These are phyloP conservation scores for Bhutanitis thaidina DNA, from an alignment of 2,888 invertebrate species.

Conservation along the genomic window DNA sequence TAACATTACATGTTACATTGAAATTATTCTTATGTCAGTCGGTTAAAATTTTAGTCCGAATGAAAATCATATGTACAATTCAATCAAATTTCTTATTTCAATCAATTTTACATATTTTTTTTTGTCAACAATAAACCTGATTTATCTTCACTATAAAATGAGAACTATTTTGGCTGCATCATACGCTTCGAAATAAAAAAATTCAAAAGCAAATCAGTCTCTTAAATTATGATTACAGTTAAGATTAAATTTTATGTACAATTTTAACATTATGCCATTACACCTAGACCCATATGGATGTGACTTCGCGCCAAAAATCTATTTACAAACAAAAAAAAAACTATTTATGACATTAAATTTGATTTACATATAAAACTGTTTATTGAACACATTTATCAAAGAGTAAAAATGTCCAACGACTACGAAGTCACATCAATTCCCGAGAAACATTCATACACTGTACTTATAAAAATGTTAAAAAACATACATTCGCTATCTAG, in stretches of 20 bases:
- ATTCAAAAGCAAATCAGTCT: constrained; percentile 71
- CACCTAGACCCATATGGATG: constrained; percentile 23
- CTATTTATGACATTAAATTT: neutral
- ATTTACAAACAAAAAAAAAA: constrained; percentile 31
- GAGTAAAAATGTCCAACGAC: constrained; percentile 6
- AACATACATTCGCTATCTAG: constrained; percentile 70
- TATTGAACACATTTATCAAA: neutral
- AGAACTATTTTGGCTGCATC: constrained; percentile 21
- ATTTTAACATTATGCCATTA: constrained; percentile 34
- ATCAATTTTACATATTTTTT: neutral
- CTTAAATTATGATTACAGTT: constrained; percentile 62
- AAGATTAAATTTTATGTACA: constrained; percentile 65
- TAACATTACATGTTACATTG: constrained; percentile 28
- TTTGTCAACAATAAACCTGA: constrained; percentile 1
- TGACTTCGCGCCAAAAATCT: constrained; percentile 34
- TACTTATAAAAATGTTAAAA: constrained; percentile 23
- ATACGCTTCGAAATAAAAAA: constrained; percentile 21
- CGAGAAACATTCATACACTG: constrained; percentile 28
- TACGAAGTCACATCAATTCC: constrained; percentile 15
- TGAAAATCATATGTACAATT: constrained; percentile 24
- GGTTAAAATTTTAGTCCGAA: constrained; percentile 47
- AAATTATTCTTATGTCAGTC: constrained; percentile 56
- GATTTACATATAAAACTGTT: neutral
- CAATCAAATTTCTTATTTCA: constrained; percentile 8
- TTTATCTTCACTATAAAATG: neutral